Evolutionary conservation across 2,113 vertebrate genomes (phyloP).

Genomic region (Tetraodon nigroviridis): DNA sequence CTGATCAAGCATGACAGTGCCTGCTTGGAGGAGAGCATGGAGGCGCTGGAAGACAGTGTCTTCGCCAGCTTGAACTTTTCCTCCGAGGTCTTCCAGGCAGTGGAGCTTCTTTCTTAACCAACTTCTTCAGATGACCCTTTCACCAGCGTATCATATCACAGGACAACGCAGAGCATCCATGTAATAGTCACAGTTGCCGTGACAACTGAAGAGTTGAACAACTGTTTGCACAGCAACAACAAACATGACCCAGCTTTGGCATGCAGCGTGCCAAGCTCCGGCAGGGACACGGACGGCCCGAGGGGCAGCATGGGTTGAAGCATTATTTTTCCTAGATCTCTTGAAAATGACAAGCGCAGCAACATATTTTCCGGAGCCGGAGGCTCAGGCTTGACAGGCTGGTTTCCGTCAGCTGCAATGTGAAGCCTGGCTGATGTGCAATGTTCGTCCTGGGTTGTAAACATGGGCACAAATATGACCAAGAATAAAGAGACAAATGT

Average conservation of each 20-base stretch:
- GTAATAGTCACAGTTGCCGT: not conserved
- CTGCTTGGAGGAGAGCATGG: constrained; percentile 34
- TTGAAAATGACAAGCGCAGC: constrained; percentile 21
- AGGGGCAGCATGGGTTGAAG: constrained; percentile 5
- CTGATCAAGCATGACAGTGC: constrained; percentile 47
- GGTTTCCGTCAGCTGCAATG: not conserved
- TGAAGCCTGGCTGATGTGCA: not conserved
- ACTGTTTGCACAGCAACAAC: too few species aligned
- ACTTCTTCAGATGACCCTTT: too few species aligned
- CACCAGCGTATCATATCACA: too few species aligned
- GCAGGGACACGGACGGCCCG: constrained; percentile 4
- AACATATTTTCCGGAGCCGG: constrained; percentile 14
- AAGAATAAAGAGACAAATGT: not conserved
- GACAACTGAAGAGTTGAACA: constrained; percentile 7
- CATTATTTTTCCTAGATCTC: constrained; percentile 26
- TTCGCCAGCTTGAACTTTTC: constrained; percentile 61
- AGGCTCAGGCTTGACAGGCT: not conserved
- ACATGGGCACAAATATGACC: not conserved
- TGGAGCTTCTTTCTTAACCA: constrained; percentile 54
- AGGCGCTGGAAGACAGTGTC: constrained; percentile 34
- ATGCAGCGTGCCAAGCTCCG: constrained; percentile 17
- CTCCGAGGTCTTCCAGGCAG: constrained; percentile 59
- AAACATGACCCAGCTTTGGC: constrained; percentile 9
- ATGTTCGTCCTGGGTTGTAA: not conserved
- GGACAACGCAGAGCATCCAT: too few species aligned